These are phyloP conservation scores for Eurytoma adleriae DNA, from an alignment of 2,888 invertebrate species.

Conservation along the genomic window DNA sequence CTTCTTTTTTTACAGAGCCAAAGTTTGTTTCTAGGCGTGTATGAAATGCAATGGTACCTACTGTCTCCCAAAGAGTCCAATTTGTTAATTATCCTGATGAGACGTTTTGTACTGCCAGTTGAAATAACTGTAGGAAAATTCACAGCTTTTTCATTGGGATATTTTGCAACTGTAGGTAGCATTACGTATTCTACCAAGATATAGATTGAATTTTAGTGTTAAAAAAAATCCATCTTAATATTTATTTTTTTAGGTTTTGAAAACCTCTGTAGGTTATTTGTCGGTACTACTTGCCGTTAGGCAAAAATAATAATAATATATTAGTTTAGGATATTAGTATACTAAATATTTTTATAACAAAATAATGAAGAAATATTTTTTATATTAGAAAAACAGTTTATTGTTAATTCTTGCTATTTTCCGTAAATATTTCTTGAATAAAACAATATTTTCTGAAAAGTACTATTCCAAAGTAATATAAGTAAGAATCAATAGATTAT, in stretches of 20 bases:
- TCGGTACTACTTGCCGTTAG: constrained; percentile 1
- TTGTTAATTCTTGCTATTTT: background rate
- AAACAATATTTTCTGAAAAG: too few species aligned
- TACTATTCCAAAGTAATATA: too few species aligned
- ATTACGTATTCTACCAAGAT: background rate
- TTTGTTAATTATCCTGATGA: constrained; percentile 60
- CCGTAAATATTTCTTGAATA: too few species aligned
- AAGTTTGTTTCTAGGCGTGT: background rate
- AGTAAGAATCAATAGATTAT: too few species aligned
- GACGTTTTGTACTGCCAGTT: constrained; percentile 59
- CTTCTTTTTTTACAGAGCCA: background rate
- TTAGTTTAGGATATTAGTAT: background rate
- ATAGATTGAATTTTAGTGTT: background rate
- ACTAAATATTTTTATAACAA: background rate
- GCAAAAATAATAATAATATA: background rate
- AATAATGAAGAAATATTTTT: background rate
- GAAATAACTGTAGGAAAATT: constrained; percentile 66
- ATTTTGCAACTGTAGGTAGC: constrained; percentile 61
- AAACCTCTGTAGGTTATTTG: constrained; percentile 17
- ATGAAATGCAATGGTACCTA: constrained; percentile 7
- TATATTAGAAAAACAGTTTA: background rate
- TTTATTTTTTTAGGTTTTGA: background rate
- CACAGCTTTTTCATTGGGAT: constrained; percentile 61
- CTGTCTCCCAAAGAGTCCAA: constrained; percentile 51
- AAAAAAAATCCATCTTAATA: background rate